Evolutionary conservation across 2,797 vertebrate genomes (phyloP).

Genomic region (Squalus acanthias): DNA sequence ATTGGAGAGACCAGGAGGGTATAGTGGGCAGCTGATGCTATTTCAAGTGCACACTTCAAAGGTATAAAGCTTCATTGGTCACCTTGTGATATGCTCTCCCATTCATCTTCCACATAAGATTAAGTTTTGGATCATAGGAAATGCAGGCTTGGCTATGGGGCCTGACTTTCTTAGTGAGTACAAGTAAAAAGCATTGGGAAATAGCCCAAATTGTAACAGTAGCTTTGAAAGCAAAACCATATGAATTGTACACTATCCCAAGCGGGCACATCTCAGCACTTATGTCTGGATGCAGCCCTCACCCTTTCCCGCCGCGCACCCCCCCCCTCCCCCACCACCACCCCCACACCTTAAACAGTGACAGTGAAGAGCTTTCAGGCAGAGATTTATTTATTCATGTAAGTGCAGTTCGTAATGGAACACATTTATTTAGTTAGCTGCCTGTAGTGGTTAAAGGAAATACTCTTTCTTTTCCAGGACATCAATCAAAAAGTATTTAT

Average conservation of each 20-base stretch:
- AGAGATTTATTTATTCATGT: not conserved
- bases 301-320: not conserved
- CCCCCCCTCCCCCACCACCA: not conserved
- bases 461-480: not conserved
- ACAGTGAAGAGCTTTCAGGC: not conserved
- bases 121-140: too few relatives aligned
- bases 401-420: not conserved
- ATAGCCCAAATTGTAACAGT: too few relatives aligned
- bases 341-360: not conserved
- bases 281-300: not conserved
- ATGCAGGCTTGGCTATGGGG: too few relatives aligned
- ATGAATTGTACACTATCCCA: not conserved
- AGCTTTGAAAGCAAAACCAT: too few relatives aligned
- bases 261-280: not conserved
- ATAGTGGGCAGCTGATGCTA: not conserved
- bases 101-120: too few relatives aligned
- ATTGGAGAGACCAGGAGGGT: not conserved
- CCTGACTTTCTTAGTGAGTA: too few relatives aligned
- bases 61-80: too few relatives aligned
- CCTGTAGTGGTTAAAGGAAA: not conserved
- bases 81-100: too few relatives aligned
- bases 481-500: not conserved
- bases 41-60: too few relatives aligned
- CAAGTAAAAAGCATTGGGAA: too few relatives aligned
- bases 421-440: not conserved